Percentiles rank a stretch among this genome's conserved stretches.
Conservation (phyloP, 2,888 invertebrate species). For the Agrochola lychnidis region DNA sequence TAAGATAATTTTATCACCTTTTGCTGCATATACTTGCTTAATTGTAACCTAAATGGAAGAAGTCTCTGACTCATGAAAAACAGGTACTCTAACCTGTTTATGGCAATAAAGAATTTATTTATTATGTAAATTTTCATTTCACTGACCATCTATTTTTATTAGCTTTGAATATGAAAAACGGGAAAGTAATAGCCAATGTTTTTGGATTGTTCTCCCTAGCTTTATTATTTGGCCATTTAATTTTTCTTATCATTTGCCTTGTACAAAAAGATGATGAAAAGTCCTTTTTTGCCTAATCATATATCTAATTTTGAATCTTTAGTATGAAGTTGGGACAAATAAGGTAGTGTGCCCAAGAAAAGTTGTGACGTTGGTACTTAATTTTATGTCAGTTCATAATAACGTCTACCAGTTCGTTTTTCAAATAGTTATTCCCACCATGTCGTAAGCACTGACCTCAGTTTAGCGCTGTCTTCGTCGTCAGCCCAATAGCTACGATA, state of each 20-base stretch:
- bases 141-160: not conserved
- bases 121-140: not conserved
- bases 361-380: not conserved
- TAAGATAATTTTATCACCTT: too few relatives aligned
- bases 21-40: too few relatives aligned
- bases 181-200: not conserved
- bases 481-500: conserved; percentile 34
- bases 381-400: conserved; percentile 2
- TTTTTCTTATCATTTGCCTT: not conserved
- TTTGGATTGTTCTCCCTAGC: not conserved
- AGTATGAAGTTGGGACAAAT: not conserved
- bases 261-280: not conserved
- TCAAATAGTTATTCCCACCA: conserved; percentile 75
- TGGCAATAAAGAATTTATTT: too few relatives aligned
- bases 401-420: not conserved
- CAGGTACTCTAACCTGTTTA: too few relatives aligned
- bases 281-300: not conserved
- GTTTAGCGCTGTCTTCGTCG: conserved; percentile 87
- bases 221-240: not conserved
- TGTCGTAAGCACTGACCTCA: conserved; percentile 84
- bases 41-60: too few relatives aligned
- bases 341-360: not conserved
- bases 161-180: too few relatives aligned
- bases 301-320: not conserved
- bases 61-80: too few relatives aligned